Evolutionary conservation across 2,888 invertebrate species (phyloP).

Genomic region (Drosophila nr. perissopoda): DNA sequence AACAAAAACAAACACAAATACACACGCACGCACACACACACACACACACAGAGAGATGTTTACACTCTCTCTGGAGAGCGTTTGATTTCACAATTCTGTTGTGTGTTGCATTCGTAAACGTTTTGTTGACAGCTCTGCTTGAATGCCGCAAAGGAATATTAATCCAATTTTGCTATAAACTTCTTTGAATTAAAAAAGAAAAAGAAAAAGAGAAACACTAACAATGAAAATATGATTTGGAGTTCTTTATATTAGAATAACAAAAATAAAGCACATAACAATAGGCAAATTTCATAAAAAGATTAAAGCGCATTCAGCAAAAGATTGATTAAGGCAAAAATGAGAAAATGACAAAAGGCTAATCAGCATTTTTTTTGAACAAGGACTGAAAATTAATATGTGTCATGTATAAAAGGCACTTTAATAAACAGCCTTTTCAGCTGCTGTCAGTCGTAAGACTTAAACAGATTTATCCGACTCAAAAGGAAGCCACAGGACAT

Average conservation of each 20-base stretch:
- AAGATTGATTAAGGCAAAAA: slow-evolving; percentile 6
- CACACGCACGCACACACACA: not conserved
- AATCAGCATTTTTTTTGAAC: slow-evolving; percentile 2
- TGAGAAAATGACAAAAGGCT: slow-evolving; percentile 7
- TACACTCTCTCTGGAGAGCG: slow-evolving; percentile 14
- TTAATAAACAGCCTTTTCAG: slow-evolving; percentile 37
- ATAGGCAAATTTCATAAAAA: not conserved
- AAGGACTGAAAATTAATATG: not conserved
- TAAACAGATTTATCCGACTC: slow-evolving; percentile 36
- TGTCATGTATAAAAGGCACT: slow-evolving; percentile 2
- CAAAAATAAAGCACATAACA: not conserved
- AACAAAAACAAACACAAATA: not conserved
- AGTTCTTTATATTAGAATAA: too few relatives aligned
- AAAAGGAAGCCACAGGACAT: slow-evolving; percentile 20
- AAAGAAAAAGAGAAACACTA: not conserved
- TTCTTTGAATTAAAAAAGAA: not conserved
- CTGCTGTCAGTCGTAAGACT: slow-evolving; percentile 49
- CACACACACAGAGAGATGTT: not conserved
- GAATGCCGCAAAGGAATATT: not conserved
- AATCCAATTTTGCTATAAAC: not conserved
- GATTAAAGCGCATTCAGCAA: slow-evolving; percentile 7
- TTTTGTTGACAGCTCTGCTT: not conserved
- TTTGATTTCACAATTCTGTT: slow-evolving; percentile 22
- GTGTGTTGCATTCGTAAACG: slow-evolving; percentile 30
- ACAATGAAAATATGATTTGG: not conserved